Base-by-base conservation (phyloP, 35 echinoderm and acorn worm genomes). In the Ophiothrix spiculata region DNA sequence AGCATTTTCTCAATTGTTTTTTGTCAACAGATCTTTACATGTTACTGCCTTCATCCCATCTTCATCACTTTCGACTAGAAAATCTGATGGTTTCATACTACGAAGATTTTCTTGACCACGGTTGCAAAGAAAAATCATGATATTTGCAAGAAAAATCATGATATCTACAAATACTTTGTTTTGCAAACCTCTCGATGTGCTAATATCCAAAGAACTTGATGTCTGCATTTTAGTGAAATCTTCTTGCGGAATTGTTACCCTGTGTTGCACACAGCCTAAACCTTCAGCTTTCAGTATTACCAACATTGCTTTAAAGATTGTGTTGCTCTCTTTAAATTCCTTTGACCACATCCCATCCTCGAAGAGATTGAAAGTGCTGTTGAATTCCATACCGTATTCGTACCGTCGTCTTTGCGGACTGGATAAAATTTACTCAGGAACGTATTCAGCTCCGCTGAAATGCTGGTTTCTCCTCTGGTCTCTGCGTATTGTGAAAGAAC, bases 71-170 rank as follows among this genome's bases (percentile, higher is more conserved):
- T 73, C 32, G 17, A 82, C 41, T 38, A 35, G 25, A 38, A 90
- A 90, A 39, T 83, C 87, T 35, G 79, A 36, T 90, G 46, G 42
- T 13, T 15, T 17, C 35, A 89, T 60, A 28, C 39, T 39, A 64
- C 79, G 2, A 4, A 89, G 36, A 45, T 89, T 89, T 45, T 74
- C 80, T 21, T 79, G 42, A 41, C 80, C 80, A 23, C 87, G 34
- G 75, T 90, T 88, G 49, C 86, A 88, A 36, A 88, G 36, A 74
- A 81, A 76, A 31, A 88, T 46, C 86, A 81, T 88, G 2, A 83
- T 81, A 39, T 83, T 83, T 90, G n/a, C n/a, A 36, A 88, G 36
- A 74, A 81, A 76, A 31, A 88, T 46, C 86, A 81, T 88, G 2
- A 83, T 81, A 39, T 83, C n/a, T n/a, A n/a, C n/a, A n/a, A n/a